Evolutionary conservation across 2,113 vertebrate species (phyloP).

Genomic region (Tretioscincus oriximinensis): DNA sequence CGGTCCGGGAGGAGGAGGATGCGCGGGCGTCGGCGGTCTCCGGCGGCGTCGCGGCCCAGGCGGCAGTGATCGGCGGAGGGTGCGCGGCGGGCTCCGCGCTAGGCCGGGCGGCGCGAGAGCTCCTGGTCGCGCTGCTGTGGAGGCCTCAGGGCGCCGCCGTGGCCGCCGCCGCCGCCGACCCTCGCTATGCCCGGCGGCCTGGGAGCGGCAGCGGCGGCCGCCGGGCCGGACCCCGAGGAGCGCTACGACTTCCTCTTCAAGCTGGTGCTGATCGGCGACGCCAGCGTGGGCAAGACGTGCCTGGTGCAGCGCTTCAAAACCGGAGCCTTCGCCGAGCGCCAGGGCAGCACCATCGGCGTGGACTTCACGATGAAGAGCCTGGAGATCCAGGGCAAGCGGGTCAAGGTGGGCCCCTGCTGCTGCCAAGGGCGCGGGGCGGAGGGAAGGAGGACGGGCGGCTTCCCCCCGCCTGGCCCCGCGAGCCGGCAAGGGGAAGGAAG

Average conservation of each 20-base stretch:
- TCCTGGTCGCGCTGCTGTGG: background rate
- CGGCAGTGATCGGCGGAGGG: background rate
- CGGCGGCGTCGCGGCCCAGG: background rate
- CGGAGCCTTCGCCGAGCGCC: conserved; percentile 81
- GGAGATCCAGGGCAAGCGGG: conserved; percentile 83
- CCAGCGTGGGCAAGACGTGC: conserved; percentile 87
- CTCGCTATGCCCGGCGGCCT: conserved; percentile 34
- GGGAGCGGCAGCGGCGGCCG: conserved; percentile 32
- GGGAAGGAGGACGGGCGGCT: too few species aligned
- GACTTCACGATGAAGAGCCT: conserved; percentile 89
- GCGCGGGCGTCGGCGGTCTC: background rate
- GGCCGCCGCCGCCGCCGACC: background rate
- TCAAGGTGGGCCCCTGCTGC: conserved; percentile 75
- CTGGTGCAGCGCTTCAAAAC: conserved; percentile 87
- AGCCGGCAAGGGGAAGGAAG: background rate
- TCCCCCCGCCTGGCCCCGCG: background rate
- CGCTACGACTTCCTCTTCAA: conserved; percentile 85
- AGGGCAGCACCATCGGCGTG: conserved; percentile 86
- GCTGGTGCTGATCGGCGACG: conserved; percentile 84
- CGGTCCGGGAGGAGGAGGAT: background rate
- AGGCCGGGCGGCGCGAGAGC: conserved; percentile 9
- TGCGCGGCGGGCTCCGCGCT: background rate
- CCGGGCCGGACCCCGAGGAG: conserved; percentile 74
- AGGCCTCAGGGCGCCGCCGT: background rate
- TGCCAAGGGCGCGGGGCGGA: background rate